Percentiles rank a stretch among this genome's conserved stretches.
These are phyloP conservation scores for Drosophila barbarae DNA, from an alignment of 2,888 invertebrate genomes.

Conservation along the genomic window DNA sequence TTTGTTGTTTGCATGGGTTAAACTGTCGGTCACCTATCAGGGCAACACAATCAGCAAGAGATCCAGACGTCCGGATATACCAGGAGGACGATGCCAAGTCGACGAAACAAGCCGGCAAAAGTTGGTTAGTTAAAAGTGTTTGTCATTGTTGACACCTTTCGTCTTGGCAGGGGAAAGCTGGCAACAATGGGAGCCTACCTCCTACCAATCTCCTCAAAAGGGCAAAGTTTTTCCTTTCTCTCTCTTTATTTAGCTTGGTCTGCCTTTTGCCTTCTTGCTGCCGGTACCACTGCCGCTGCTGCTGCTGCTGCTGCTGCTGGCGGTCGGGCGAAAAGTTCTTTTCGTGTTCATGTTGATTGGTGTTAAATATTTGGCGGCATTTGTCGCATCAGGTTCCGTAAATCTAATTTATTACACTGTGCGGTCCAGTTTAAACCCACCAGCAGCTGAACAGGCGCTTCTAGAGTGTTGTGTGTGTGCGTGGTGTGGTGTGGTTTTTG, in stretches of 20 bases:
- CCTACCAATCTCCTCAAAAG: conserved; percentile 39
- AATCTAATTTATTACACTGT: conserved; percentile 71
- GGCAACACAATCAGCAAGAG: conserved; percentile 52
- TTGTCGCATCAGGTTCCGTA: conserved; percentile 56
- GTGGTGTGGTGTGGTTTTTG: conserved; percentile 31
- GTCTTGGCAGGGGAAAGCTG: conserved; percentile 54
- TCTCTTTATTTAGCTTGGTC: conserved; percentile 28
- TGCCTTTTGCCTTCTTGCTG: conserved; percentile 14
- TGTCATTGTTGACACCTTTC: conserved; percentile 74
- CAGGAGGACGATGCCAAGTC: conserved; percentile 12
- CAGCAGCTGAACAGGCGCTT: conserved; percentile 28
- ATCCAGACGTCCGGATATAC: conserved; percentile 19
- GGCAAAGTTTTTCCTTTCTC: conserved; percentile 58
- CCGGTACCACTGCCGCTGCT: neutral
- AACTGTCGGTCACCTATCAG: conserved; percentile 51
- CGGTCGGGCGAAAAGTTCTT: conserved; percentile 21
- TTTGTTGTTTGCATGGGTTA: conserved; percentile 39
- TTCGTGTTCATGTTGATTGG: conserved; percentile 58
- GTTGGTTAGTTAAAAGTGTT: conserved; percentile 74
- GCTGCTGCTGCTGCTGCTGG: neutral
- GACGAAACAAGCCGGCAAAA: conserved; percentile 50
- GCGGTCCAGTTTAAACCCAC: conserved; percentile 60
- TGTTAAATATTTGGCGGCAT: conserved; percentile 68
- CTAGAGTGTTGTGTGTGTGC: conserved; percentile 6
- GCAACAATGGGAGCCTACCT: conserved; percentile 22